Evolutionary conservation across 1,140 invertebrate species (phyloP), one percentile per base, ranked within the genome.

Genomic region (Drosophila pruinosa): DNA sequence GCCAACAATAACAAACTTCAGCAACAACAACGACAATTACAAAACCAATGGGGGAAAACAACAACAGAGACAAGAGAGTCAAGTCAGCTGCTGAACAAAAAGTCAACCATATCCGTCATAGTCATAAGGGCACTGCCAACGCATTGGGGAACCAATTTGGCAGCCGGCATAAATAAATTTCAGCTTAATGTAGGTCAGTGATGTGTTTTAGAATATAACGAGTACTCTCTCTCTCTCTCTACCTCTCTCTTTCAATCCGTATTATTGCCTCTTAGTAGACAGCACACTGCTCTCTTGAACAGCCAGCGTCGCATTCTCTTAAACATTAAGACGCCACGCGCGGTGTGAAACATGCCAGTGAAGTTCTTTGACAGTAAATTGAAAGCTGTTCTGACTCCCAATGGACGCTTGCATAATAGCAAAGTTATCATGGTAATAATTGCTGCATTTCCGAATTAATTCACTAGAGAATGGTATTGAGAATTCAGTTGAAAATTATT

Each of bases 91-190:
- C 21, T 26, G 14, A 41, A 53, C 39, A 72, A 38, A 57, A 48
- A 70, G 56, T 52, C 53, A 86, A 75, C 75, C 76, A 64, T 80
- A 85, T 85, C 81, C 72, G 64, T 85, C 81, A 86, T 77, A 67
- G 81, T 69, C 67, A 50, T 36, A 56, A 24, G 61, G 39, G 52
- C 57, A 54, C 64, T 81, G 59, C 71, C 78, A 83, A 75, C 59
- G 65, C 80, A 59, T 76, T 68, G 76, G 81, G 75, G 63, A 85
- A 85, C 77, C 77, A 85, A 86, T 86, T 88, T 88, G 82, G 77
- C 78, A 86, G 82, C 82, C 82, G 82, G 82, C 82, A 88, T 88
- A 86, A 86, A 88, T 86, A 86, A 75, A 78, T 88, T 88, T 86
- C 64, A 57, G 62, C 74, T 86, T 86, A 81, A 86, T 86, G 82